These are phyloP conservation scores for Xanthorhoe designata DNA, from an alignment of 2,888 invertebrate species.

Conservation along the genomic window DNA sequence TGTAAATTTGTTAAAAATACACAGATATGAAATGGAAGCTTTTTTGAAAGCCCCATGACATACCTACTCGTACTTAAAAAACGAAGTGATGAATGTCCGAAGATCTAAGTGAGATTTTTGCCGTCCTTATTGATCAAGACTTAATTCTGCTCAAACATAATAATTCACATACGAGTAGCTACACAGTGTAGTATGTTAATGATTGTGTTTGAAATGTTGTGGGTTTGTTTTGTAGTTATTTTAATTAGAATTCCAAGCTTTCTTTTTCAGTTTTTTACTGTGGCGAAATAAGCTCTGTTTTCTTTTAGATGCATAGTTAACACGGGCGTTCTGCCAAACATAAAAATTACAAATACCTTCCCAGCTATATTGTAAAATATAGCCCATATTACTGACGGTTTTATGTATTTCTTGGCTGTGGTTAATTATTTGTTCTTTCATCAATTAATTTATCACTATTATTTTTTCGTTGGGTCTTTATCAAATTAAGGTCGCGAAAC, in stretches of 20 bases:
- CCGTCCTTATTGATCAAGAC: neutral
- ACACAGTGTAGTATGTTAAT: no score
- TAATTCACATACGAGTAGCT: no score
- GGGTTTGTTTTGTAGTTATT: no score
- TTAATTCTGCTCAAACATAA: no score
- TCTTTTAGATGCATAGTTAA: constrained; percentile 58
- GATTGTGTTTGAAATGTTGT: no score
- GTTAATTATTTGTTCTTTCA: constrained; percentile 33
- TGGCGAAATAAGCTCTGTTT: constrained; percentile 57
- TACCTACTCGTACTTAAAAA: no score
- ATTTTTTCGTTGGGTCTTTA: constrained; percentile 1
- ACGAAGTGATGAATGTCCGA: no score
- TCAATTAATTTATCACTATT: constrained; percentile 27
- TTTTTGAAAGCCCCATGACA: no score
- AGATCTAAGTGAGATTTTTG: neutral
- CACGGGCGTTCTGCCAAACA: constrained; percentile 66
- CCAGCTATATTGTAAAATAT: constrained; percentile 56
- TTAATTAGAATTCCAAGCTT: constrained; percentile 2
- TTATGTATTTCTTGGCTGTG: constrained; percentile 49
- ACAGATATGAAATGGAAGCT: no score
- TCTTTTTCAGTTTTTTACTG: constrained; percentile 11
- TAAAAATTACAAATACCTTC: constrained; percentile 54
- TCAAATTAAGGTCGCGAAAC: neutral
- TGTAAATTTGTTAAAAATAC: neutral
- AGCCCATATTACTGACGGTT: constrained; percentile 45